A percentile compares a stretch with the other conserved stretches of the same genome.
Evolutionary conservation across 2,113 vertebrate genomes (phyloP).

Genomic region (Salvator merianae): DNA sequence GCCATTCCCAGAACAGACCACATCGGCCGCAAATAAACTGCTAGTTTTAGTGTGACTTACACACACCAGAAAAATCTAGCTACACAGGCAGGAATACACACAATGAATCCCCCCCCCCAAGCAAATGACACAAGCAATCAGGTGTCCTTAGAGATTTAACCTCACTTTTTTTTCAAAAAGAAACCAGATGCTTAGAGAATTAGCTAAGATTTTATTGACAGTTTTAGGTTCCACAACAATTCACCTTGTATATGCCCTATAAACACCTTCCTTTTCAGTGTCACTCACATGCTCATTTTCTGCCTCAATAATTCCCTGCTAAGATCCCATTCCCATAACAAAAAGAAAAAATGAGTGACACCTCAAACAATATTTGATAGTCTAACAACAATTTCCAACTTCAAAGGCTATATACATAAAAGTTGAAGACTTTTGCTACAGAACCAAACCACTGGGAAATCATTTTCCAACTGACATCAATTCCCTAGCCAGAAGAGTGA

Average conservation of each 20-base stretch:
- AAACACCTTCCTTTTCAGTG: conserved; percentile 75
- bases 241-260: conserved; percentile 65
- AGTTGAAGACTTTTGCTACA: conserved; percentile 85
- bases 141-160: conserved; percentile 62
- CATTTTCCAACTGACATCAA: conserved; percentile 81
- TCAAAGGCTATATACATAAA: conserved; percentile 85
- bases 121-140: conserved; percentile 50
- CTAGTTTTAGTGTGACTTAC: conserved; percentile 32
- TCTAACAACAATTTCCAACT: conserved; percentile 84
- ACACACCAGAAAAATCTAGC: conserved; percentile 40
- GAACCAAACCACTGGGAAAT: conserved; percentile 82
- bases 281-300: conserved; percentile 70
- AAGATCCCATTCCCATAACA: conserved; percentile 71
- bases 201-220: conserved; percentile 58
- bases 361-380: conserved; percentile 84
- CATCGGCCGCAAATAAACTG: conserved; percentile 36
- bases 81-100: conserved; percentile 57
- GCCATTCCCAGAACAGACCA: conserved; percentile 14
- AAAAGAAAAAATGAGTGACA: conserved; percentile 80
- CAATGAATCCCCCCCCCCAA: conserved; percentile 34
- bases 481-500: conserved; percentile 74
- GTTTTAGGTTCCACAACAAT: conserved; percentile 76
- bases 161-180: conserved; percentile 54
- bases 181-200: conserved; percentile 59
- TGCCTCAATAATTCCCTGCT: conserved; percentile 68